Evolutionary conservation across 2,113 vertebrate genomes (phyloP).

Genomic region (Ardeotis arabs): DNA sequence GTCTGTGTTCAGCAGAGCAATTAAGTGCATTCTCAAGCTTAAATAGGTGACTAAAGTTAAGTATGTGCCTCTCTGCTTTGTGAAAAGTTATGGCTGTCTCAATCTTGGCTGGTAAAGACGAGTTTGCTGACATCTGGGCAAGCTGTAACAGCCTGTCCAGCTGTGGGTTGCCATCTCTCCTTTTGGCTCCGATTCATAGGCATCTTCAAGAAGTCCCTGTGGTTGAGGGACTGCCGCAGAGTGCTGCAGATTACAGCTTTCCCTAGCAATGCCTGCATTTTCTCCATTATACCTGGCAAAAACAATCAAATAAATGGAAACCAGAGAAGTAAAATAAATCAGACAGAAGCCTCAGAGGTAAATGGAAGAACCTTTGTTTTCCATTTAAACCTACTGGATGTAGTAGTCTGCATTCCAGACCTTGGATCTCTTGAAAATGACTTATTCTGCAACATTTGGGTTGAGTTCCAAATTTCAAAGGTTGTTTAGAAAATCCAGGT

Average conservation of each 20-base stretch:
- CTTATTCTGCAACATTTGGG: constrained; percentile 48
- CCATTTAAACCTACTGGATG: constrained; percentile 46
- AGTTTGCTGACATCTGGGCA: not conserved
- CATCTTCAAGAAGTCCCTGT: too few species aligned
- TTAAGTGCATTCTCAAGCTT: not conserved
- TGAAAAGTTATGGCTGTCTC: not conserved
- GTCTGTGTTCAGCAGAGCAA: not conserved
- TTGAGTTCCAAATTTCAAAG: constrained; percentile 62
- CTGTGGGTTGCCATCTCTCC: not conserved
- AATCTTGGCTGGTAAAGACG: not conserved
- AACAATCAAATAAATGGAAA: constrained; percentile 62
- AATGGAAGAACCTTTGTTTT: constrained; percentile 69
- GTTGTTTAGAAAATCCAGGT: constrained; percentile 52
- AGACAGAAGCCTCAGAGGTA: constrained; percentile 62
- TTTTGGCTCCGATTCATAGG: not conserved
- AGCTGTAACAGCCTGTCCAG: not conserved
- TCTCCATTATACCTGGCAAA: constrained; percentile 63
- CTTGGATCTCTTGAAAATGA: constrained; percentile 39
- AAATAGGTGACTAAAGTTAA: not conserved
- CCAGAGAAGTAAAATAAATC: constrained; percentile 42
- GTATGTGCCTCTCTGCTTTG: not conserved
- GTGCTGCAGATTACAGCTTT: not conserved
- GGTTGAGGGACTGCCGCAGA: not conserved
- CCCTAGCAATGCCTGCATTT: constrained; percentile 25
- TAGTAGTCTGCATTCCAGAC: constrained; percentile 37